Evolutionary conservation across 2,113 vertebrate genomes (phyloP).

Genomic region (Pungitius pungitius): DNA sequence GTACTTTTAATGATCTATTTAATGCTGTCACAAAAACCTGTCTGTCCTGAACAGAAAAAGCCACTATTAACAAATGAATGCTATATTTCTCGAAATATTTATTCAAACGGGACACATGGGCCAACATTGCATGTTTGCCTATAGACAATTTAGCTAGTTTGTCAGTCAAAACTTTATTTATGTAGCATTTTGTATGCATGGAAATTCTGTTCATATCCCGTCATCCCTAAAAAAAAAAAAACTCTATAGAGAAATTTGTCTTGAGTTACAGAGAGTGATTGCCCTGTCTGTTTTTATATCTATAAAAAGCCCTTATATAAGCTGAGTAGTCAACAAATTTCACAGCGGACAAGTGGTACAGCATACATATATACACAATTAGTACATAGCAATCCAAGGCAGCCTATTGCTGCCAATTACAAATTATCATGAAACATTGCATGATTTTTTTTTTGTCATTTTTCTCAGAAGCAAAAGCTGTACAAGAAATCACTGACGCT

Average conservation of each 20-base stretch:
- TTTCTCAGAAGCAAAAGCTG: slow-evolving; percentile 75
- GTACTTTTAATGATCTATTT: background rate
- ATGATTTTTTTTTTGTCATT: slow-evolving; percentile 44
- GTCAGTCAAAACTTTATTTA: slow-evolving; percentile 69
- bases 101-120: slow-evolving; percentile 73
- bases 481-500: slow-evolving; percentile 67
- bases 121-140: slow-evolving; percentile 63
- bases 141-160: slow-evolving; percentile 58
- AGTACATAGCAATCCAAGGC: slow-evolving; percentile 75
- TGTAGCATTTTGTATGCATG: slow-evolving; percentile 69
- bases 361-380: slow-evolving; percentile 79
- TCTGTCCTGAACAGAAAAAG: slow-evolving; percentile 40
- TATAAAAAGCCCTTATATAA: slow-evolving; percentile 84
- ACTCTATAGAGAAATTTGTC: slow-evolving; percentile 58
- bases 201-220: slow-evolving; percentile 62
- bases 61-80: slow-evolving; percentile 23
- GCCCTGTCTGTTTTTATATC: slow-evolving; percentile 73
- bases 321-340: slow-evolving; percentile 76
- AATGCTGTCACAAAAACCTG: background rate
- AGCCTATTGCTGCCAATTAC: slow-evolving; percentile 71
- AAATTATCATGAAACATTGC: slow-evolving; percentile 76
- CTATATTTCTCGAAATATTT: slow-evolving; percentile 70
- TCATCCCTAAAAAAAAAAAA: slow-evolving; percentile 60
- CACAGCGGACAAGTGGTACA: slow-evolving; percentile 79
- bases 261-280: slow-evolving; percentile 65